Conservation (phyloP, 2,113 vertebrate genomes). For the Peromyscus californicus region DNA sequence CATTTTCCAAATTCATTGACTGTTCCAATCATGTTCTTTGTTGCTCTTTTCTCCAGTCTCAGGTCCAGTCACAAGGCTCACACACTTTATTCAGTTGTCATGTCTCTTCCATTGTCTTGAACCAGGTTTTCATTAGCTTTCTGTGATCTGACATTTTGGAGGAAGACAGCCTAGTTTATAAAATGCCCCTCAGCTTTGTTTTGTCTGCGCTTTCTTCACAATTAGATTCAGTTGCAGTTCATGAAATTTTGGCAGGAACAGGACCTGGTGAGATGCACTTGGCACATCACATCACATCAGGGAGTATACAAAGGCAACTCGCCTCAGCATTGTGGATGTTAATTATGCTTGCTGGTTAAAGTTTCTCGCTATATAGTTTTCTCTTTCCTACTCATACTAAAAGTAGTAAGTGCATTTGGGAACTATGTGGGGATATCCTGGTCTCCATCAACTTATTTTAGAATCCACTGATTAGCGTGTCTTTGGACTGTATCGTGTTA, state of each 20-base stretch:
- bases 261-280: background rate
- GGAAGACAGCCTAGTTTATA: background rate
- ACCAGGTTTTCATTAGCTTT: constrained; percentile 9
- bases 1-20: background rate
- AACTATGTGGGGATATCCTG: background rate
- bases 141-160: background rate
- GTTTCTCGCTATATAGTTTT: background rate
- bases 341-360: background rate
- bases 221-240: background rate
- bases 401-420: background rate
- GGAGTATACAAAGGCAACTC: background rate
- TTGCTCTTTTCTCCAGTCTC: background rate
- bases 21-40: background rate
- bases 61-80: background rate
- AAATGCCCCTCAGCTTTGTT: background rate
- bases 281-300: background rate
- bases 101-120: background rate
- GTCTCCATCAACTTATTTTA: background rate
- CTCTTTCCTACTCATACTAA: background rate
- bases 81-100: background rate
- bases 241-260: background rate
- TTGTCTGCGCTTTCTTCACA: background rate
- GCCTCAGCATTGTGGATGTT: background rate
- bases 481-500: background rate
- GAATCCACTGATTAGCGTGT: background rate